These are phyloP conservation scores for Eretmochelys imbricata DNA, from an alignment of 2,113 vertebrate species.

Conservation along the genomic window DNA sequence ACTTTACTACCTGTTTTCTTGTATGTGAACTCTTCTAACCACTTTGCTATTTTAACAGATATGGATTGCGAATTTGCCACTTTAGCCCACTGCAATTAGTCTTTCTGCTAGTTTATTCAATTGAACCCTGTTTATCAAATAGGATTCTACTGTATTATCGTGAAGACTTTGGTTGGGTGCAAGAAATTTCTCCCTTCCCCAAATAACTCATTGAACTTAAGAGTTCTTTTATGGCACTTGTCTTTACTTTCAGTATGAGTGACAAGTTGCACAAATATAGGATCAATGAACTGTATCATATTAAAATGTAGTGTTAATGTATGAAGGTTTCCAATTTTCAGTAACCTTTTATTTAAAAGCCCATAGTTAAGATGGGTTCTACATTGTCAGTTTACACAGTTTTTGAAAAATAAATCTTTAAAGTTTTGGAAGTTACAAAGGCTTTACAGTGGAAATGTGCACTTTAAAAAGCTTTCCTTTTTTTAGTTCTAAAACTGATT, in stretches of 20 bases:
- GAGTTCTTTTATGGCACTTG: not conserved
- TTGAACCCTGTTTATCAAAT: not conserved
- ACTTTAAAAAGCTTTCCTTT: conserved; percentile 47
- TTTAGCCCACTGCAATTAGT: not conserved
- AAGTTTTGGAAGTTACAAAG: conserved; percentile 18
- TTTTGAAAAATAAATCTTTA: not conserved
- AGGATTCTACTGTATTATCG: not conserved
- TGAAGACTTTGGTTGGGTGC: not conserved
- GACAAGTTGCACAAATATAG: not conserved
- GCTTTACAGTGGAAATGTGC: conserved; percentile 54
- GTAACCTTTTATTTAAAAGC: not conserved
- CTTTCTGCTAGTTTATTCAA: not conserved
- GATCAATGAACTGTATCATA: not conserved
- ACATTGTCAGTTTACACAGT: not conserved
- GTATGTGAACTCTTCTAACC: rapidly evolving
- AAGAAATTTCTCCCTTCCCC: not conserved
- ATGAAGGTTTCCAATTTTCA: not conserved
- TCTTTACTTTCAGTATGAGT: not conserved
- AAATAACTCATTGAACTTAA: not conserved
- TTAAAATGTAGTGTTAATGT: not conserved
- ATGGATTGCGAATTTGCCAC: not conserved
- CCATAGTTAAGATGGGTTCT: not conserved
- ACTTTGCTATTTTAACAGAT: not conserved
- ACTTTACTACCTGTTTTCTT: not conserved
- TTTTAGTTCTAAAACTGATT: conserved; percentile 78